These are phyloP conservation scores for Drosophila sp. DNA, from an alignment of 1,140 invertebrate genomes.

Conservation along the genomic window DNA sequence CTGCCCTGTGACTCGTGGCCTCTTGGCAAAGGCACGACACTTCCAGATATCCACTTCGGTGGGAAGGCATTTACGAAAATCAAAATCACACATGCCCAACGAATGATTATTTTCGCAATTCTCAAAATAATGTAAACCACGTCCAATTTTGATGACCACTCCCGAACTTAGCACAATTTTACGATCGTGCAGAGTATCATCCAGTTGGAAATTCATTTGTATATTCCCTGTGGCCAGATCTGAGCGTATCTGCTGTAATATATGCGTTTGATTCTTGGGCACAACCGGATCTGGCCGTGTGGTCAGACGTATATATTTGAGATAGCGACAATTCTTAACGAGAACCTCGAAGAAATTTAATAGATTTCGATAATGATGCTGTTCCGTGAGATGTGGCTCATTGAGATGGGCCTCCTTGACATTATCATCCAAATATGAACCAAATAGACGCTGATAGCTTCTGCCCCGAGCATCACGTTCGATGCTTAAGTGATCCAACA, in stretches of 20 bases:
- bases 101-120: constrained; percentile 30
- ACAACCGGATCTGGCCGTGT: constrained; percentile 54
- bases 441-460: constrained; percentile 69
- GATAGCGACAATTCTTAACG: constrained; percentile 70
- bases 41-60: constrained; percentile 73
- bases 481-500: constrained; percentile 62
- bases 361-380: constrained; percentile 61
- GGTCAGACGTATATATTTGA: constrained; percentile 67
- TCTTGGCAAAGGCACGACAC: constrained; percentile 64
- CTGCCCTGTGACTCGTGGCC: constrained; percentile 17
- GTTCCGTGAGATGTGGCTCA: constrained; percentile 62
- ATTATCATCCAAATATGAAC: constrained; percentile 59
- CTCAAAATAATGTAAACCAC: constrained; percentile 69
- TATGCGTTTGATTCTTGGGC: constrained; percentile 48
- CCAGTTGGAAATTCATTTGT: constrained; percentile 66
- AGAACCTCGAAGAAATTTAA: constrained; percentile 67
- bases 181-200: constrained; percentile 64
- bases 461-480: constrained; percentile 59
- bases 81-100: constrained; percentile 64
- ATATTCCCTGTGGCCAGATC: constrained; percentile 67
- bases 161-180: constrained; percentile 72
- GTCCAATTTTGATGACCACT: constrained; percentile 60
- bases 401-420: constrained; percentile 70
- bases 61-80: constrained; percentile 68
- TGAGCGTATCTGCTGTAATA: constrained; percentile 55